Base-by-base conservation (phyloP, 64 coral and sea anemone genomes). In the Pocillopora verrucosa region DNA sequence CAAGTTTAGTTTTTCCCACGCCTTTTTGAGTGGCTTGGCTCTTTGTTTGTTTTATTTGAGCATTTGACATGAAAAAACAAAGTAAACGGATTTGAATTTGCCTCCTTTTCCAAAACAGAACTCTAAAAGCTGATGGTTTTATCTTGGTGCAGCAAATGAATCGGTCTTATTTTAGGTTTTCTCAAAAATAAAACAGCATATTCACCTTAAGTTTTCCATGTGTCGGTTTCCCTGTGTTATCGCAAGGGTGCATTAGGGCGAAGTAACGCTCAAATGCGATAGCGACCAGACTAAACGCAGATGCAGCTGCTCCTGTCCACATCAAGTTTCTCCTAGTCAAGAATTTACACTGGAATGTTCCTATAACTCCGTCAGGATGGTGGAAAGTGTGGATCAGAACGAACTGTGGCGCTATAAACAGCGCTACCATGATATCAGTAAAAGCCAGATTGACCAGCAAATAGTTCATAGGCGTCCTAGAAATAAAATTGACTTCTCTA, bases 261-360 rank as follows among this genome's bases (percentile, higher is more conserved):
- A 70, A 72, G 35, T 84, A 84, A 19, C 82, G 63, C 57, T 84
- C 82, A 84, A 84, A 56, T 24, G 82, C 82, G 82, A 84, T 84
- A 10, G 13, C 64, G 19, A 84, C 82, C 16, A 84, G 34, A 30
- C 63, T 84, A 17, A 72, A 84, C 11, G 58, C 82, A 17, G 82
- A 84, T 3, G 64, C 65, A 72, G 65, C 64, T 25, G 63, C 82
- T 10, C 82, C 82, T 2, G 64, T 72, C 82, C 82, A 85, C 7
- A 65, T 57, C 9, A 85, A 26, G n/a, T 72, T 85, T 6, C 82
- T 36, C 25, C 82, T 63, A 0, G 82, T 85, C 65, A 85, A 22
- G 17, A 85, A 41, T 65, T 85, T 57, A 65, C 82, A 85, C 63
- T 72, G 72, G 19, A 85, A 19, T 14, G 36, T 85, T 24, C 82